phyloP scores from a whole-genome alignment of 2,113 vertebrate species.

The Sus scrofa region T2T-Sscrofa CM000824.6:45904001-45904500 shows the following conservation, averaged over 20 bases:
- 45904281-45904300: slow-evolving; percentile 6
- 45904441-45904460: not conserved
- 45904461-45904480: not conserved
- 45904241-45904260: not conserved
- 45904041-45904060: not conserved
- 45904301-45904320: not conserved
- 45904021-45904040: not conserved
- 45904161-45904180: not conserved
- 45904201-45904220: not conserved
- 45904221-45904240: not conserved
- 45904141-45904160: not conserved
- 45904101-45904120: not conserved
- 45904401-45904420: not conserved
- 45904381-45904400: not conserved
- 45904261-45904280: not conserved
- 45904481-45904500: not conserved
- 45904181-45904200: not conserved
- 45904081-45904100: not conserved
- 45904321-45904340: not conserved
- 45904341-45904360: not conserved
- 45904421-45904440: not conserved
- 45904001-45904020: not conserved
- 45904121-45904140: not conserved
- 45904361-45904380: not conserved
- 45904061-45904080: not conserved